These are phyloP conservation scores for Solea senegalensis DNA, from an alignment of 2,113 vertebrate genomes.

Conservation along the genomic window DNA sequence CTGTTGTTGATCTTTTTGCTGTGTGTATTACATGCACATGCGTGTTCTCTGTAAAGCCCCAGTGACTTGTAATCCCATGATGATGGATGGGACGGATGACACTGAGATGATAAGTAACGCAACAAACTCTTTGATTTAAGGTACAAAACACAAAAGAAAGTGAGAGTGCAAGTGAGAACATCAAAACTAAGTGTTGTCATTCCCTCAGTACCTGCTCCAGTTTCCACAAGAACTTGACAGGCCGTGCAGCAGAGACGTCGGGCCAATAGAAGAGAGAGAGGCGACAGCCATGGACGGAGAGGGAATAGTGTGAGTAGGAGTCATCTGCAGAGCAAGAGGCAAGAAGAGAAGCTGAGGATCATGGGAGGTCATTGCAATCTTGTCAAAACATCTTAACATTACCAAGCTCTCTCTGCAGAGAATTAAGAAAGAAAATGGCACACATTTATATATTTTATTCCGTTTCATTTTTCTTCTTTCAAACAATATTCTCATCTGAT, in stretches of 20 bases:
- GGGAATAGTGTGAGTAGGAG: conserved; percentile 93
- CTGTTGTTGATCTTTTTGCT: neutral
- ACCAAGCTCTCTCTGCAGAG: neutral
- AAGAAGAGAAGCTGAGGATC: neutral
- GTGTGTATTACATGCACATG: neutral
- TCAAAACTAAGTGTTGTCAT: conserved; percentile 19
- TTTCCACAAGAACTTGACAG: conserved; percentile 98
- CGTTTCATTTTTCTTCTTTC: neutral
- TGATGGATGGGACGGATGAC: neutral
- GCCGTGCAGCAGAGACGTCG: conserved; percentile 89
- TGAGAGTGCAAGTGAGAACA: neutral
- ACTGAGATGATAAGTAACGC: conserved; percentile 6
- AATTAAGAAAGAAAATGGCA: too few relatives aligned
- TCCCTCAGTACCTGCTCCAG: conserved; percentile 90
- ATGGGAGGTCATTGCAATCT: conserved; percentile 10
- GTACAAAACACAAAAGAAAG: conserved; percentile 24
- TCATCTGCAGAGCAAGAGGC: conserved; percentile 83
- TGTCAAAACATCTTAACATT: conserved; percentile 1
- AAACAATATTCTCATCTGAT: conserved; percentile 14
- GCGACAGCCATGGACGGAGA: conserved; percentile 94
- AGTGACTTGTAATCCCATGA: neutral
- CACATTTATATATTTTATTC: neutral
- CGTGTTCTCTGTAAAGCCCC: neutral
- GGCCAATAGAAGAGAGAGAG: conserved; percentile 98
- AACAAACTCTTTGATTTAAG: conserved; percentile 11